Evolutionary conservation across 2,888 invertebrate species (phyloP).

Genomic region (Leptopilina syphax): DNA sequence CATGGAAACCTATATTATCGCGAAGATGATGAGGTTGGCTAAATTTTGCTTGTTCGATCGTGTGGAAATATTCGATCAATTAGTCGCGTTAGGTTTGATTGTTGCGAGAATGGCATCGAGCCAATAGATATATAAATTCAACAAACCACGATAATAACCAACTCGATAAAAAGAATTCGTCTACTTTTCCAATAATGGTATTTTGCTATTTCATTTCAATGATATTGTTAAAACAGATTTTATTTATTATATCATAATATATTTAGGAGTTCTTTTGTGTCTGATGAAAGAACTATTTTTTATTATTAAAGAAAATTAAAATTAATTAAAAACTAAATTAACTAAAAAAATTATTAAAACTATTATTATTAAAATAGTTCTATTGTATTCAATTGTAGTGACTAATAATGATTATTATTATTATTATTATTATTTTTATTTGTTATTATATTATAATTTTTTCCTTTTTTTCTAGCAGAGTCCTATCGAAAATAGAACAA

Average conservation of each 20-base stretch:
- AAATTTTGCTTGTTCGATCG: slow-evolving; percentile 4
- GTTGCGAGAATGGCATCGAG: slow-evolving; percentile 7
- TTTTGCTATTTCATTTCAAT: background rate
- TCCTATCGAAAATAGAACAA: too few species aligned
- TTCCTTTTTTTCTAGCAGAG: too few species aligned
- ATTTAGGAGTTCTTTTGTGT: background rate
- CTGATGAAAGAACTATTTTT: too few species aligned
- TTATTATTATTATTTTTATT: too few species aligned
- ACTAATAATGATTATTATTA: too few species aligned
- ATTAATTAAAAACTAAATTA: too few species aligned
- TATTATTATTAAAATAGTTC: too few species aligned
- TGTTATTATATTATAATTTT: too few species aligned
- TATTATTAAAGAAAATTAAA: too few species aligned
- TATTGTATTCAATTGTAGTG: too few species aligned
- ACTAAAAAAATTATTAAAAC: too few species aligned
- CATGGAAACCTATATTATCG: background rate
- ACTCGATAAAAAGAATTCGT: background rate
- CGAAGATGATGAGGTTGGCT: slow-evolving; percentile 10
- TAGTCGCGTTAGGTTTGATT: slow-evolving; percentile 17
- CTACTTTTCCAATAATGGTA: background rate
- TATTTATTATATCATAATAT: background rate
- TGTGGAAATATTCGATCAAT: slow-evolving; percentile 20
- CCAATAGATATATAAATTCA: slow-evolving; percentile 2
- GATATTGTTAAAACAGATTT: background rate
- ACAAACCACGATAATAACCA: slow-evolving; percentile 1